phyloP scores from a whole-genome alignment of 2,797 vertebrate species.

The Pteropus rufus region DNA sequence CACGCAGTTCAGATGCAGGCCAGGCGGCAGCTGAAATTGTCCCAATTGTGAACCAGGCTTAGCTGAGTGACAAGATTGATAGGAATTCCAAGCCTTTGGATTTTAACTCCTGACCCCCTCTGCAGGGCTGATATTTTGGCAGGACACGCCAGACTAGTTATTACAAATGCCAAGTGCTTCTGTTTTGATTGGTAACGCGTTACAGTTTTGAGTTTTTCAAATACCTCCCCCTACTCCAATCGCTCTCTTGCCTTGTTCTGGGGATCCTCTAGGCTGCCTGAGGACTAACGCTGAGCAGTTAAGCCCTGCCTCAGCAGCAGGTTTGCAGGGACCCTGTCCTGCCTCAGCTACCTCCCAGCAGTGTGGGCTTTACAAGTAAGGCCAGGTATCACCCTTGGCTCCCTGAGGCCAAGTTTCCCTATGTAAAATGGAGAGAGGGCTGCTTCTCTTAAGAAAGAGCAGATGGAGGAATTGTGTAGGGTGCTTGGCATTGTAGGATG shows the following conservation, averaged over 20 bases:
- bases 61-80: rapidly evolving
- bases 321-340: background rate
- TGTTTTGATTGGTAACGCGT: background rate
- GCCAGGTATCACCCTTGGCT: background rate
- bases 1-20: background rate
- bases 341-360: background rate
- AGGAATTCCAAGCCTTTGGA: background rate
- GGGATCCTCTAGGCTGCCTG: background rate
- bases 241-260: background rate
- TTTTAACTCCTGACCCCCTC: background rate
- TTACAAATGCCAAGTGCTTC: background rate
- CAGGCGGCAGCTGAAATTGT: background rate
- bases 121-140: rapidly evolving
- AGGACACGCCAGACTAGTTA: rapidly evolving
- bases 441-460: background rate
- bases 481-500: background rate
- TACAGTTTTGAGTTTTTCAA: background rate
- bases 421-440: background rate
- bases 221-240: background rate
- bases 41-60: background rate
- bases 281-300: no score
- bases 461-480: background rate
- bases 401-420: background rate
- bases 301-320: background rate
- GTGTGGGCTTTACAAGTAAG: background rate